phyloP scores from a whole-genome alignment of 35 echinoderm and acorn worm species.

The Patiria miniata region DNA sequence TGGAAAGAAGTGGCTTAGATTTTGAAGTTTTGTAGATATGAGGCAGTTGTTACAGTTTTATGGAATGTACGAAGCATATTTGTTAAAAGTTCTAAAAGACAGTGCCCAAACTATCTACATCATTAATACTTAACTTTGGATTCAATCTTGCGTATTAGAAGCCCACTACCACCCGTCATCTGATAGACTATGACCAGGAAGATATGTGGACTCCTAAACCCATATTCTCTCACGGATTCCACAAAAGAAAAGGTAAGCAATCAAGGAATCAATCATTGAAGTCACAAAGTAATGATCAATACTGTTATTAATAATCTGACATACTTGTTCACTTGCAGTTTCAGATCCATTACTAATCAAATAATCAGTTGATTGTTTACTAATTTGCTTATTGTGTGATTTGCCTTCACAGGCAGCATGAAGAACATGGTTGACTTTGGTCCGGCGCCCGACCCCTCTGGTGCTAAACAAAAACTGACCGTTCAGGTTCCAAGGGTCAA shows the following conservation, averaged over 20 bases:
- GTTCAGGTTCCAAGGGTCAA: constrained; percentile 67
- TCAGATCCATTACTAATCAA: too few relatives aligned
- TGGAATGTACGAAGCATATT: too few relatives aligned
- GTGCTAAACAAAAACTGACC: constrained; percentile 56
- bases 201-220: constrained; percentile 93
- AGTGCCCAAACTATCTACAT: too few relatives aligned
- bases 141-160: constrained; percentile 28
- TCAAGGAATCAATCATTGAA: too few relatives aligned
- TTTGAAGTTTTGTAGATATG: too few relatives aligned
- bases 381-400: background rate
- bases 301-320: background rate
- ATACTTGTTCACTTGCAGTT: background rate
- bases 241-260: constrained; percentile 84
- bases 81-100: too few relatives aligned
- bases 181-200: constrained; percentile 73
- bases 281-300: background rate
- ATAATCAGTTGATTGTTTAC: too few relatives aligned
- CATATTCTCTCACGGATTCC: constrained; percentile 89
- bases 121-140: too few relatives aligned
- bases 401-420: constrained; percentile 68
- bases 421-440: constrained; percentile 91
- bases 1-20: background rate
- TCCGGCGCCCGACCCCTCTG: constrained; percentile 58
- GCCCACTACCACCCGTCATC: constrained; percentile 40
- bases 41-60: too few relatives aligned